Conservation (phyloP, 2,797 vertebrate genomes). For the Chaetodon trifasciatus region DNA sequence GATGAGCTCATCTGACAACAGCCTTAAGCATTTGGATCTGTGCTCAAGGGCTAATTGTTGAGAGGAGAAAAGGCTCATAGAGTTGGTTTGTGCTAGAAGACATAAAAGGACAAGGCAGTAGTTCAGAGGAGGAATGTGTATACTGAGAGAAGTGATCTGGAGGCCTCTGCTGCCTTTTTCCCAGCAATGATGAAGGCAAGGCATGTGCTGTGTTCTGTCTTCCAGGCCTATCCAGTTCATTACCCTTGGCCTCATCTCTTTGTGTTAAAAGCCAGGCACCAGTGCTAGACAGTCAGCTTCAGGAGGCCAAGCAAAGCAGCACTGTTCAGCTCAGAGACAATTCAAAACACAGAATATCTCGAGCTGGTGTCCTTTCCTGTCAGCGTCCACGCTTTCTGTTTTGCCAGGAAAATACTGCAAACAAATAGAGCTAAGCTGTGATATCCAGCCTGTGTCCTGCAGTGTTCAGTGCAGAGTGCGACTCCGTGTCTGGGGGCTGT, state of each 20-base stretch:
- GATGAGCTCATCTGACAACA: constrained; percentile 35
- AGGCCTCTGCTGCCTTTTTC: constrained; percentile 45
- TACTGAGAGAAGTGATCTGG: constrained; percentile 44
- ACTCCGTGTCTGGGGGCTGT: not conserved
- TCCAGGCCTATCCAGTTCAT: constrained; percentile 52
- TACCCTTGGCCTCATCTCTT: constrained; percentile 53
- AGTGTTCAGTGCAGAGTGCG: constrained; percentile 21
- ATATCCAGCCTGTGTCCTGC: constrained; percentile 25
- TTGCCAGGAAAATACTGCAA: constrained; percentile 26
- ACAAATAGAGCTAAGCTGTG: constrained; percentile 34
- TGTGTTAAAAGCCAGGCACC: constrained; percentile 52
- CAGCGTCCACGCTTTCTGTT: not conserved
- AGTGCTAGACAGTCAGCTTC: constrained; percentile 15
- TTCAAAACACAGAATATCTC: constrained; percentile 11
- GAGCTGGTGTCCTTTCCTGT: constrained; percentile 8
- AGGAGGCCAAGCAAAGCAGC: constrained; percentile 61
- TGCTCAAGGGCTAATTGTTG: constrained; percentile 36
- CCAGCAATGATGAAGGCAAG: constrained; percentile 51
- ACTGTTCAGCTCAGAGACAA: constrained; percentile 35
- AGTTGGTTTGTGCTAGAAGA: constrained; percentile 44
- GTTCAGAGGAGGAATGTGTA: constrained; percentile 52
- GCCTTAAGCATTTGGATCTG: constrained; percentile 14
- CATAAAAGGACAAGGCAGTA: constrained; percentile 50
- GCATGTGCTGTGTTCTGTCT: constrained; percentile 47
- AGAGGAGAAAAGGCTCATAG: constrained; percentile 33